Evolutionary conservation across 2,888 invertebrate genomes (phyloP), one percentile per base, ranked within the genome.

Genomic region (Alitta virens): DNA sequence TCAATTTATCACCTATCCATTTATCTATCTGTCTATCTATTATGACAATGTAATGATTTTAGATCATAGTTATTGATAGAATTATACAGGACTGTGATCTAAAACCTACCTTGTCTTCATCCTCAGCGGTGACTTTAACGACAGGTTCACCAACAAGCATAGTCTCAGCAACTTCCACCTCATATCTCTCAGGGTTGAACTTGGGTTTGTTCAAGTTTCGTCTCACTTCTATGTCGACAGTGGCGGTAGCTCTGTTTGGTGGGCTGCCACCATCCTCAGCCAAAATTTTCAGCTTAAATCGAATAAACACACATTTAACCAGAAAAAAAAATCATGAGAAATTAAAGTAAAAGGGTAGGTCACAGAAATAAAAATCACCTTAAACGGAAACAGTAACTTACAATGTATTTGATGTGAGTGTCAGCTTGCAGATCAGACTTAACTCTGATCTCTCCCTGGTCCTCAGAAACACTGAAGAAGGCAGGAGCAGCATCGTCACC

Each of bases 251-350:
- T 23, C 49, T 53, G n/a, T 46, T 51, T 1, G 74, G 68, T 3
- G 72, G 72, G 2, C 70, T 68, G 18, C 77, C 79, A 18, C 69
- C 70, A 64, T 78, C 78, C 26, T 64, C 63, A 0, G 71, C 76
- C 50, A 64, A 62, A 3, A 78, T 68, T 25, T 61, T 63, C 23
- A 79, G 57, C 78, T 78, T 63, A 3, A 71, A 65, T n/a, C n/a
- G n/a, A n/a, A n/a, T n/a, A n/a, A n/a, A n/a, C n/a, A n/a, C n/a
- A n/a, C n/a, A n/a, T n/a, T n/a, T n/a, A n/a, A n/a, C n/a, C n/a
- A n/a, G n/a, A n/a, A 7, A 12, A 62, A 55, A 33, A 60, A 60
- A 12, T 33, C 33, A 33, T 33, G 12, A 33, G 12, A 33, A 33
- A 12, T 33, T 33, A 12, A 12, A 12, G 7, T 33, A 7, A 33